Evolutionary conservation across 2,797 vertebrate species (phyloP).

Genomic region (Phoxinus dragarum): DNA sequence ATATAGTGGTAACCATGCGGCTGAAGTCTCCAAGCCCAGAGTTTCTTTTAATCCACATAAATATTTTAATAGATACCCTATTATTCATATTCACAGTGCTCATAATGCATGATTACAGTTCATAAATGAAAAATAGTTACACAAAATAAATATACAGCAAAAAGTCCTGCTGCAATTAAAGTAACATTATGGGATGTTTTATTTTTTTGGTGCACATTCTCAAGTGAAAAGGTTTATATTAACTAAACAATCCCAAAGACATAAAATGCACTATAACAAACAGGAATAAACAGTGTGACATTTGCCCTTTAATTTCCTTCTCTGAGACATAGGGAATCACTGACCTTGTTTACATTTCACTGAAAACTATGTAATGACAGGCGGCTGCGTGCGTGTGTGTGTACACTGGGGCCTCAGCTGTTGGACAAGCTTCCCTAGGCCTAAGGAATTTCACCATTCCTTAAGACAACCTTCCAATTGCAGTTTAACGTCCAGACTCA

Average conservation of each 20-base stretch:
- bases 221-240: slow-evolving; percentile 11
- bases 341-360: slow-evolving; percentile 20
- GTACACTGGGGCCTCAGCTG: not conserved
- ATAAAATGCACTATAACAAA: not conserved
- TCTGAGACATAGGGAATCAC: not conserved
- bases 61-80: slow-evolving; percentile 21
- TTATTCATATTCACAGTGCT: slow-evolving; percentile 35
- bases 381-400: not conserved
- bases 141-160: slow-evolving; percentile 33
- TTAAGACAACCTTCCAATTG: not conserved
- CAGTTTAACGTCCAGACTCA: not conserved
- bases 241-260: not conserved
- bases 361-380: slow-evolving; percentile 12
- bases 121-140: slow-evolving; percentile 25
- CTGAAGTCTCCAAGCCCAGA: not conserved
- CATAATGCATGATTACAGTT: slow-evolving; percentile 15
- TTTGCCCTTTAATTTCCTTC: slow-evolving; percentile 3
- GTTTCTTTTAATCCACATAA: slow-evolving; percentile 30
- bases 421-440: slow-evolving; percentile 9
- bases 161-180: not conserved
- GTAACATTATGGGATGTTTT: not conserved
- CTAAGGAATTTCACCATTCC: slow-evolving; percentile 20
- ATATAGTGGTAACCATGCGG: slow-evolving; percentile 10
- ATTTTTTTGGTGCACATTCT: slow-evolving; percentile 17
- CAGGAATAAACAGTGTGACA: not conserved